Conservation (phyloP, 2,113 vertebrate species). For the Apeltes quadracus region DNA sequence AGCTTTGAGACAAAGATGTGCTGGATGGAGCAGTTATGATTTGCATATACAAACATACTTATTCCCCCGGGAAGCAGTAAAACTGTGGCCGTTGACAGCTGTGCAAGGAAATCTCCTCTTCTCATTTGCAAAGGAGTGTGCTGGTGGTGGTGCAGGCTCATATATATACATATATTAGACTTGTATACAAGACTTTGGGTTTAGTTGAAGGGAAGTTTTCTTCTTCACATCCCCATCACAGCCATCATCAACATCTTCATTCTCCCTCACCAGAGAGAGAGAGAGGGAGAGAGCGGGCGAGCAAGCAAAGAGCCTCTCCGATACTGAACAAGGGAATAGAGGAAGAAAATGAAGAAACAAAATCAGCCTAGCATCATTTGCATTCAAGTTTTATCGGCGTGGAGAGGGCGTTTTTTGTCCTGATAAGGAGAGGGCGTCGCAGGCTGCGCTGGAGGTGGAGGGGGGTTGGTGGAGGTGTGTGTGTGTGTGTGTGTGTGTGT, state of each 20-base stretch:
- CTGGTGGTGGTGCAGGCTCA: not conserved
- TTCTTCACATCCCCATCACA: not conserved
- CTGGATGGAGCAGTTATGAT: slow-evolving; percentile 33
- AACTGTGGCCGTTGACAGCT: slow-evolving; percentile 62
- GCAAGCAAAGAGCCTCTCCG: slow-evolving; percentile 35
- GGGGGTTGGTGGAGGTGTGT: slow-evolving; percentile 32
- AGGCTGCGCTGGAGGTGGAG: slow-evolving; percentile 60
- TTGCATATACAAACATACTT: slow-evolving; percentile 62
- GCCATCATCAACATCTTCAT: slow-evolving; percentile 3
- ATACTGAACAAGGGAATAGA: slow-evolving; percentile 53
- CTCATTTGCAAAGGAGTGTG: slow-evolving; percentile 25
- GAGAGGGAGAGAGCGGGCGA: not conserved
- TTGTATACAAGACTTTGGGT: not conserved
- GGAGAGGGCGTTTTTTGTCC: slow-evolving; percentile 74
- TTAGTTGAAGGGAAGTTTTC: slow-evolving; percentile 52
- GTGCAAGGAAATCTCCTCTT: slow-evolving; percentile 51
- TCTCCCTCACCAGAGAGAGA: slow-evolving; percentile 16
- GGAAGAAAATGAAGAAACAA: slow-evolving; percentile 74
- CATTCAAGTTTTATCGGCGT: slow-evolving; percentile 79
- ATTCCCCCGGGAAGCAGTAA: slow-evolving; percentile 52
- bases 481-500: slow-evolving; percentile 15
- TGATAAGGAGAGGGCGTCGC: slow-evolving; percentile 76
- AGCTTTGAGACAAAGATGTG: slow-evolving; percentile 28
- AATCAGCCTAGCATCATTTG: slow-evolving; percentile 80
- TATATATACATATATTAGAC: not conserved